Base-by-base conservation (phyloP, 2,113 vertebrate species). In the Antennarius striatus region DNA sequence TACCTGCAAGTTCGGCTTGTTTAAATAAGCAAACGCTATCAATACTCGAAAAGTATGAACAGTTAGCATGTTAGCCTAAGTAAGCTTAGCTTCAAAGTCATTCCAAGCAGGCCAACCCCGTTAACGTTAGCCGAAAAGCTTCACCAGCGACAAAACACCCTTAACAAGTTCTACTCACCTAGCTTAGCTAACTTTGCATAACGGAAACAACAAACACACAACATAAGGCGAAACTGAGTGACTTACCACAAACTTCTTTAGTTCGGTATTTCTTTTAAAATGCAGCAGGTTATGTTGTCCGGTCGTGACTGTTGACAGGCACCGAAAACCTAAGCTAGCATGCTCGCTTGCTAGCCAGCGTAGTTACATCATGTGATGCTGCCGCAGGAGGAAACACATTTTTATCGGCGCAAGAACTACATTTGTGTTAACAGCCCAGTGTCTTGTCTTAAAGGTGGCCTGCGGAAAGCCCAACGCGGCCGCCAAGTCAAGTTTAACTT, bases 341-440 rank as follows among this genome's bases (percentile, higher is more conserved):
- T 15, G 77, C 81, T 88, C 86, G 80, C 84, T 56, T 5, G 3
- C 13, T 73, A 56, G 54, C 42, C 36, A 68, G 60, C 73, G 29
- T 51, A 52, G 72, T 50, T 68, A 12, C 13, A 17, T 89, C 89
- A 90, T 79, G 86, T 89, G 89, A 89, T 43, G 9, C 29, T 17
- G 73, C 39, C 55, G 67, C 64, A 30, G 43, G 7, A 12, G 54
- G 51, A 32, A 47, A 5, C 51, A 43, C 7, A 12, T 36, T 10
- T 43, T 43, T 43, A 3, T 43, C 10, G 42, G 5, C 6, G 39
- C 10, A 10, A 12, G 11, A 43, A 12, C 11, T 43, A 43, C 42
- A 43, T 43, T 8, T 9, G 42, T 12, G 42, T 43, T 43, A 43
- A 9, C 5, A 11, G 42, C 42, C 42, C 42, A 10, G 6, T 12